Conservation (phyloP, 2,797 vertebrate genomes). For the Spatula clypeata region DNA sequence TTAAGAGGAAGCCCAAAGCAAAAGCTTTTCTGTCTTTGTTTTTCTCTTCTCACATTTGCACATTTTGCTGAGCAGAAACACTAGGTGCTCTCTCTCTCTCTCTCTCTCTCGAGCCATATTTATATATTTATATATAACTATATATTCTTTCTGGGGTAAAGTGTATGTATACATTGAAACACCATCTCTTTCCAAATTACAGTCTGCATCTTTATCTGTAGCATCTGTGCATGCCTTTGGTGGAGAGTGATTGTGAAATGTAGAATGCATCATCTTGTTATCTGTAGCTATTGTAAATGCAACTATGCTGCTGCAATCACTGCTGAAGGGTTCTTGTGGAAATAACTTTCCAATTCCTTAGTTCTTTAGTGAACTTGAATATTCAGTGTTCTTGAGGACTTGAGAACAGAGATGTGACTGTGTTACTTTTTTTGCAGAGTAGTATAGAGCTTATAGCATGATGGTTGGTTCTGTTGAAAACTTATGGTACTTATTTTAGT, state of each 20-base stretch:
- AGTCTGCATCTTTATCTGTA: neutral
- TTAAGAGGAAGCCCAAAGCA: neutral
- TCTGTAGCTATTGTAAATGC: constrained; percentile 16
- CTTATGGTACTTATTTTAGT: neutral
- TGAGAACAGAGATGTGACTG: neutral
- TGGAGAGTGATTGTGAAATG: neutral
- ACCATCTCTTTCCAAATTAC: neutral
- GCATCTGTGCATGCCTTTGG: neutral
- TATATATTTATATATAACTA: too few relatives aligned
- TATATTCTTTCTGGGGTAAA: neutral
- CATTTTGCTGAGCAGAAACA: neutral
- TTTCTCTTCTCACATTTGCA: neutral
- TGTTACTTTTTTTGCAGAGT: neutral
- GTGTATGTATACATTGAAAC: neutral
- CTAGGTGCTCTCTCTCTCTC: neutral
- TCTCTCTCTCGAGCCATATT: too few relatives aligned
- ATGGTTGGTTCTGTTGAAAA: neutral
- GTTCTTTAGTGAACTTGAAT: neutral
- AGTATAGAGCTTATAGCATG: neutral
- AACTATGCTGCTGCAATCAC: neutral
- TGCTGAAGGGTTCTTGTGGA: neutral
- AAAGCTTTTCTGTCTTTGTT: neutral
- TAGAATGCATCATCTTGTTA: neutral
- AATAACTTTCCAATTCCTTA: constrained; percentile 7
- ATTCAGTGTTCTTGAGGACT: neutral